Evolutionary conservation across 2,888 invertebrate species (phyloP).

Genomic region (Lumbricus terrestris): DNA sequence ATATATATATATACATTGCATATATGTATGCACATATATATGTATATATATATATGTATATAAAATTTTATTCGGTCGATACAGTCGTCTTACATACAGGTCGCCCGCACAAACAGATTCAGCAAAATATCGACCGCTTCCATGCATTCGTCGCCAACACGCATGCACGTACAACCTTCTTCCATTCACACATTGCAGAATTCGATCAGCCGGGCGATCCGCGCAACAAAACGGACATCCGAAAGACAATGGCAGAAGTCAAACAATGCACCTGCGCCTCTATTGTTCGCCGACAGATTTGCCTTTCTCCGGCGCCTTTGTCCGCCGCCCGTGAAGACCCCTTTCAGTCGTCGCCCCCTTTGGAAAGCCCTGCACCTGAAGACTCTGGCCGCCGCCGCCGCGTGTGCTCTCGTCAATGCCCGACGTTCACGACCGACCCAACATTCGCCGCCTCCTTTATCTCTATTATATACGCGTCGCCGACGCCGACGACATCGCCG

Average conservation of each 20-base stretch:
- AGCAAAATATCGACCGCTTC: too few species aligned
- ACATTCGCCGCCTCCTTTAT: neutral
- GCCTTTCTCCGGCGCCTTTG: neutral
- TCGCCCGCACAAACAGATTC: too few species aligned
- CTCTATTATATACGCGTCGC: neutral
- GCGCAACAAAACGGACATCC: neutral
- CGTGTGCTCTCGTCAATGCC: neutral
- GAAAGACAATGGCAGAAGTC: neutral
- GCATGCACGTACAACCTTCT: too few species aligned
- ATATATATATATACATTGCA: too few species aligned
- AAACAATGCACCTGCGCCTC: neutral
- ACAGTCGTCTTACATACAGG: neutral
- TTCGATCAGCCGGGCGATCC: neutral
- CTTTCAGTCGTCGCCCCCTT: neutral
- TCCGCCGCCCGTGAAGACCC: neutral
- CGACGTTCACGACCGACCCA: neutral
- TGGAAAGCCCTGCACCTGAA: neutral
- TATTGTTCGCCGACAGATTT: neutral
- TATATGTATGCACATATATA: too few species aligned
- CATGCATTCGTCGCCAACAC: too few species aligned
- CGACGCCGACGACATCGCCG: too few species aligned
- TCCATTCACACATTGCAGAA: neutral
- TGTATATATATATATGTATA: too few species aligned
- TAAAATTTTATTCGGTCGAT: too few species aligned
- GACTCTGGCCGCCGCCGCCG: too few species aligned